Percentiles rank a stretch among this genome's conserved stretches.
Conservation (phyloP, 2,888 invertebrate species). For the Xylota segnis region DNA sequence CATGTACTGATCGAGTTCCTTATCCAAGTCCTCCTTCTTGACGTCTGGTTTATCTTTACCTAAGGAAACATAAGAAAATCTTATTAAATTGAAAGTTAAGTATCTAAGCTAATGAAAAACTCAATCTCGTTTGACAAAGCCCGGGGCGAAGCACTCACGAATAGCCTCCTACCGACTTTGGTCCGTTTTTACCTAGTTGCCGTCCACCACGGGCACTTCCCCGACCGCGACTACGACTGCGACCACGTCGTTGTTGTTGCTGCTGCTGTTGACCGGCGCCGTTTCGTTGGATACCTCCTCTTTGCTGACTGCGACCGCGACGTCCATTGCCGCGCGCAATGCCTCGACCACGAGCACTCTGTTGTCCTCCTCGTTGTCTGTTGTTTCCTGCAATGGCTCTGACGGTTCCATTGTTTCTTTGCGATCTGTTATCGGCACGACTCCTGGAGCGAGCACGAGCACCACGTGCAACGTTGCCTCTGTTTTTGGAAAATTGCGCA, state of each 20-base stretch:
- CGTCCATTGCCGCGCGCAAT: slow-evolving; percentile 73
- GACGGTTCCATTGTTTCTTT: slow-evolving; percentile 35
- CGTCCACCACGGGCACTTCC: slow-evolving; percentile 79
- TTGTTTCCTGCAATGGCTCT: slow-evolving; percentile 24
- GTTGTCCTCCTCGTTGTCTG: slow-evolving; percentile 39
- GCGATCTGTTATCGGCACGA: slow-evolving; percentile 47
- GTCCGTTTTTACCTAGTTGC: slow-evolving; percentile 82
- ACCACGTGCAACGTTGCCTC: slow-evolving; percentile 79
- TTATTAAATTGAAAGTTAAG: slow-evolving; percentile 33
- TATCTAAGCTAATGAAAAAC: slow-evolving; percentile 43
- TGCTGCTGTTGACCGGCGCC: slow-evolving; percentile 64
- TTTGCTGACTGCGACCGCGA: slow-evolving; percentile 80
- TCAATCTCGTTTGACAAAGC: slow-evolving; percentile 59
- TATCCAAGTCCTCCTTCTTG: slow-evolving; percentile 88
- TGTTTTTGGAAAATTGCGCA: slow-evolving; percentile 53
- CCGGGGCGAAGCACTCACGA: slow-evolving; percentile 69
- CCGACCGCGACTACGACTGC: slow-evolving; percentile 81
- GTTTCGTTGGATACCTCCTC: slow-evolving; percentile 77
- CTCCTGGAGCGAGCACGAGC: slow-evolving; percentile 80
- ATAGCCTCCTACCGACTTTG: slow-evolving; percentile 73
- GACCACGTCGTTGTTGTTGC: slow-evolving; percentile 81
- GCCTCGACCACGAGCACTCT: slow-evolving; percentile 69
- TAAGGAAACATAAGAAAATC: slow-evolving; percentile 59
- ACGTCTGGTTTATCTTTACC: slow-evolving; percentile 78
- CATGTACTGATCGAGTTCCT: slow-evolving; percentile 90